Conservation (phyloP, 64 coral and sea anemone species). For the Platygyra sinensis region DNA sequence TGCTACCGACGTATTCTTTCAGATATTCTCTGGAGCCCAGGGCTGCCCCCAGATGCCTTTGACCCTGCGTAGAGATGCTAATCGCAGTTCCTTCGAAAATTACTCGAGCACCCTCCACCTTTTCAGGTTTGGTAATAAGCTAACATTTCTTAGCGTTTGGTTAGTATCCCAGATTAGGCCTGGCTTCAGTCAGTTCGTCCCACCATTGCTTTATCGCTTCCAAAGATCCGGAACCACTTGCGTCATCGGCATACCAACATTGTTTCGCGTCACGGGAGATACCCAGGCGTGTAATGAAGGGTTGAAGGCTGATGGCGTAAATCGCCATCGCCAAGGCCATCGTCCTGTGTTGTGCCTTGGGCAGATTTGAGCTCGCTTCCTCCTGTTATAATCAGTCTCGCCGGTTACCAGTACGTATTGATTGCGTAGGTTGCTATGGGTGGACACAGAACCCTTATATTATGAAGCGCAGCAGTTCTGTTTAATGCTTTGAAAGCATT, state of each 20-base stretch:
- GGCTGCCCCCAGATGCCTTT: neutral
- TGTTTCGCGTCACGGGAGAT: neutral
- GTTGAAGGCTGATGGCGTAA: constrained; percentile 11
- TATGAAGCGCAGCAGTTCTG: constrained; percentile 19
- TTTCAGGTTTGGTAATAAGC: constrained; percentile 7
- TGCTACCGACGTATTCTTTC: neutral
- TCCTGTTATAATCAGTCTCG: neutral
- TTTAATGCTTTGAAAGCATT: constrained; percentile 34
- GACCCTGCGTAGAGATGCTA: neutral
- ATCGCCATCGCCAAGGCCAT: neutral
- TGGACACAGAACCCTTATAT: neutral
- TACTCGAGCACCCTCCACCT: neutral
- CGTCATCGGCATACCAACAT: constrained; percentile 12
- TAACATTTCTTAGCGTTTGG: neutral
- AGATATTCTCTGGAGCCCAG: neutral
- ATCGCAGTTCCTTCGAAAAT: neutral
- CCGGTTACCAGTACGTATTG: neutral
- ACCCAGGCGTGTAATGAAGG: neutral
- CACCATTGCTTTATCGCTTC: neutral
- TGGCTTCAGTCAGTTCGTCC: neutral
- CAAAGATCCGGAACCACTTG: neutral
- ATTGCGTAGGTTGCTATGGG: constrained; percentile 12
- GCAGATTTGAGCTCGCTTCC: neutral
- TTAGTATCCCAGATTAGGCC: neutral
- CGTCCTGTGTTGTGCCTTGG: neutral